Base-by-base conservation (phyloP, 2,888 invertebrate species). In the Autographa pulchrina region DNA sequence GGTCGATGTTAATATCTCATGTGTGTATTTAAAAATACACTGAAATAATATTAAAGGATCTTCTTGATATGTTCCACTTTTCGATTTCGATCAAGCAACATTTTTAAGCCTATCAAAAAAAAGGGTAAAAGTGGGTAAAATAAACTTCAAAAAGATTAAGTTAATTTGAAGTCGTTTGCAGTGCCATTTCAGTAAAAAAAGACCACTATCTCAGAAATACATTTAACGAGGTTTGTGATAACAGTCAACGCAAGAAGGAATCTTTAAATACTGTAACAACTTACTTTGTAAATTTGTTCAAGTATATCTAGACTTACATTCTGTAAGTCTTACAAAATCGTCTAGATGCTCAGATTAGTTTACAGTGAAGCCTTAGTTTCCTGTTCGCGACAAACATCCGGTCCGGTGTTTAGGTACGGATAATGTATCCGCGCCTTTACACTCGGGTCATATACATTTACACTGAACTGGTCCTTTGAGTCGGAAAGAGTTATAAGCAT, bases 301-400 rank as follows among this genome's bases (percentile, higher is more conserved):
- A 48, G n/a, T 48, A 16, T 3, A 18, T 7, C 6, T n/a, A n/a
- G n/a, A n/a, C n/a, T 9, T 7, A n/a, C n/a, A 8, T 18, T 52
- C n/a, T 52, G 4, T 25, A 13, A 25, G 13, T 25, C 54, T 20
- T n/a, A 48, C 48, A 20, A 54, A 54, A 13, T 0, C 3, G 0
- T 9, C 9, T 25, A 72, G 48, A 75, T 68, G 35, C 11, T 52
- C 11, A 76, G 79, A 60, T 63, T 59, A 31, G 31, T 63, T 48
- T 41, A n/a, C 13, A 52, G 59, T 62, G 54, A 66, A 62, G 41
- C 65, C 48, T 52, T 18, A 56, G 14, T 31, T 35, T n/a, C 54
- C 73, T 62, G 16, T 59, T 9, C 38, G 20, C 59, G 20, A 66
- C 54, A 77, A 80, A 77, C 77, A 80, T 77, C 77, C 77, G 75